Base-by-base conservation (phyloP, 2,888 invertebrate genomes). In the Drosophila cognata region DNA sequence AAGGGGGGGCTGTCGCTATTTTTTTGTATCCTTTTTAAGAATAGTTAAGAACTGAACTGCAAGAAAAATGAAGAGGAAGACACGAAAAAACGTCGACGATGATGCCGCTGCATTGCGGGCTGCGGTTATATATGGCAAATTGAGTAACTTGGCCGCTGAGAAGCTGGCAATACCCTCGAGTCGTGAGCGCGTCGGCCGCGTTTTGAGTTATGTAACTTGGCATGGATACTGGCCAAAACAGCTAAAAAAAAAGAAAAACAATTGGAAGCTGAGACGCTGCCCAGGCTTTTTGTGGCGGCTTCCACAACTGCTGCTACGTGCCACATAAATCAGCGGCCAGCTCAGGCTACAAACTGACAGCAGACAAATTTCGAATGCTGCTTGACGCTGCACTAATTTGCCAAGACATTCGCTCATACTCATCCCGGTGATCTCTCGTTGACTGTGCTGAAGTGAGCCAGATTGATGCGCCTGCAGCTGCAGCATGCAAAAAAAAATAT, bases 351-450 rank as follows among this genome's bases (percentile, higher is more conserved):
- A 90, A 85, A 79, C 85, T 86, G 85, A 86, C 85, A 86, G 91
- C 85, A 89, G 91, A 86, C 85, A 86, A 86, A 86, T 86, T 86
- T 89, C 66, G 74, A 69, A 67, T 73, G 83, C 86, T 86, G 86
- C 86, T 85, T 82, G 88, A 75, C 85, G 91, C 79, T 86, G 85
- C 91, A 89, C 91, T 86, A 86, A 86, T 86, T 86, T 86, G 91
- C 89, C 89, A 81, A 84, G 91, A 88, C 88, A 84, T 90, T 85
- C 90, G 89, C 89, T 82, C 80, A 82, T 65, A 74, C 80, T 75
- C 86, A 75, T 82, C 79, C 71, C 76, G 73, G 52, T 82, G 89
- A 90, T 85, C 86, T 67, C 66, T 63, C 50, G 28, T 36, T 48
- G 52, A 57, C 69, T 57, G 31, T 36, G 59, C 62, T 51, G 56